Conservation (phyloP, 2,888 invertebrate genomes). For the Alloplasta piceator region DNA sequence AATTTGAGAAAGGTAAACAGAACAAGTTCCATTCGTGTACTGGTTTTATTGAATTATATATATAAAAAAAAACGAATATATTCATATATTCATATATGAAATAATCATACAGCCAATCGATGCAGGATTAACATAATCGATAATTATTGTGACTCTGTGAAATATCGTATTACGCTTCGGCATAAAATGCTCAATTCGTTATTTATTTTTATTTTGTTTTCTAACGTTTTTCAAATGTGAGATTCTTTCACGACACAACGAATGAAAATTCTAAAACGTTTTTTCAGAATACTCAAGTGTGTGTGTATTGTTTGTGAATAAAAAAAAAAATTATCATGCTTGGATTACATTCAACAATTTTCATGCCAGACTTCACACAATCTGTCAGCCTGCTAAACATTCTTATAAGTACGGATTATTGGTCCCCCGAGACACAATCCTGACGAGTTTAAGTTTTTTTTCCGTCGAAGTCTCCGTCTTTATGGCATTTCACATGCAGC, state of each 20-base stretch:
- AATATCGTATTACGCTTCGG: constrained; percentile 29
- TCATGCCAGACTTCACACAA: constrained; percentile 56
- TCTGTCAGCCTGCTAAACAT: constrained; percentile 45
- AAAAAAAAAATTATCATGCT: constrained; percentile 55
- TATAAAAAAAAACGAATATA: constrained; percentile 8
- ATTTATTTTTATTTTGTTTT: constrained; percentile 14
- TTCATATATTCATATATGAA: neutral
- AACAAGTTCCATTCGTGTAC: constrained; percentile 73
- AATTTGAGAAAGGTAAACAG: constrained; percentile 73
- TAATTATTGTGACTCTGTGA: constrained; percentile 36
- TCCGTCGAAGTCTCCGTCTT: constrained; percentile 12
- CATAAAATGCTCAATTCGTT: neutral
- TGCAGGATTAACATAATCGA: constrained; percentile 63
- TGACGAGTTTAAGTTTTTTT: constrained; percentile 14
- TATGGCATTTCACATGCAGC: neutral
- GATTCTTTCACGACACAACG: constrained; percentile 41
- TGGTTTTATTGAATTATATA: constrained; percentile 75
- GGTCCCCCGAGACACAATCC: constrained; percentile 36
- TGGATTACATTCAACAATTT: constrained; percentile 56
- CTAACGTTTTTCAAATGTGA: constrained; percentile 8
- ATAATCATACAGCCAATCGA: constrained; percentile 65
- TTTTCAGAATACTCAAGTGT: constrained; percentile 39
- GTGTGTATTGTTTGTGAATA: constrained; percentile 14
- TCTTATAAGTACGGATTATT: constrained; percentile 47
- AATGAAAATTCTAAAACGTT: constrained; percentile 45